Evolutionary conservation across 35 echinoderm and acorn worm genomes (phyloP), one percentile per base, ranked within the genome.

Genomic region (Apostichopus parvimensis): DNA sequence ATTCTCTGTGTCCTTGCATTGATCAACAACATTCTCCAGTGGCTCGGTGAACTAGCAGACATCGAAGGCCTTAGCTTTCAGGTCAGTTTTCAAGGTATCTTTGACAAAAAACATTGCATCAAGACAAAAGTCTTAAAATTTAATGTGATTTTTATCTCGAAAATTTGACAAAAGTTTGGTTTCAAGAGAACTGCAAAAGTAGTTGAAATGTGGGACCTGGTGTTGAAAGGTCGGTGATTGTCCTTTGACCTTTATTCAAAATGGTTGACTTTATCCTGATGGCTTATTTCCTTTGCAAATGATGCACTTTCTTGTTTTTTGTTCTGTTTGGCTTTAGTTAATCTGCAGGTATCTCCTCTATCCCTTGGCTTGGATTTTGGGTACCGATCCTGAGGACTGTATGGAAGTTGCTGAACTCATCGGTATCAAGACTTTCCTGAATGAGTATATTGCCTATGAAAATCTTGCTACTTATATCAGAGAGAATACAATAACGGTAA

Each of bases 371-470:
- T 98, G 97, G 97, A 75, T 98, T 6, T 78, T 98, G 65, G 97
- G 97, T 5, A 94, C 93, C 5, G 92, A 87, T 4, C 14, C 52
- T 6, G 79, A 92, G 58, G 97, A 98, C 53, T 94, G 92, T 65
- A 5, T 34, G 4, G 78, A 94, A n/a, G 94, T 98, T 20, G 97
- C 97, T 4, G 97, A 98, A 28, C 89, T 98, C 4, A 94, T 98
- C 54, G 97, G 97, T 12, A 94, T 91, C 55, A 98, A 98, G 83
- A 94, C 94, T 1, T 98, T 98, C 71, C 87, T 96, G 4, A 98
- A 98, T 81, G 97, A 98, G 66, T 96, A 96, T 62, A 82, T 98
- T 14, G 97, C 97, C 0, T 98, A 98, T 75, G 53, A 90, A n/a
- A 7, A 91, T 21, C n/a, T 98, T 1, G 62, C 93, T 2, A 26